Evolutionary conservation across 2,797 vertebrate species (phyloP), one percentile per base, ranked within the genome.

Genomic region (Aselliscus stoliczkanus): DNA sequence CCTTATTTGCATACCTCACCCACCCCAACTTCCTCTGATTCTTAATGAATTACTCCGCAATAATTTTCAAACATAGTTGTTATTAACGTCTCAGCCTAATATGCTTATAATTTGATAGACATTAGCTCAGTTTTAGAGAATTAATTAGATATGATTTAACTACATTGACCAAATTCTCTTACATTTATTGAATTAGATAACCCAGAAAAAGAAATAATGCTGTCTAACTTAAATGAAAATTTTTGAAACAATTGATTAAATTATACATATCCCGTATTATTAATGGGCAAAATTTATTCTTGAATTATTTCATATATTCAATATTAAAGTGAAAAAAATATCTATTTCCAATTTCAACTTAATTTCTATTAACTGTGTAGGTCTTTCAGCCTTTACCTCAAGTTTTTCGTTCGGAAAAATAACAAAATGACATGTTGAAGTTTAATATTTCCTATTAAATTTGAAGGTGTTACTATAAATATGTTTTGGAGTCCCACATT

Each of bases 341-440:
- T 77, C 27, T 89, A 86, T 91, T 25, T 27, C 23, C 31, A 54
- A 62, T 73, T 83, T 73, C 50, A 95, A 91, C n/a, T 72, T 73
- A 88, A 69, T 79, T 91, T 88, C 83, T 85, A 14, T n/a, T 37
- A 95, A 86, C 54, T 81, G 4, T 77, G 20, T 70, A 47, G 29
- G 15, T 60, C 50, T 96, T 92, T 85, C 12, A 54, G 79, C 6
- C 21, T 52, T 50, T 77, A 47, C 12, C 14, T 65, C 42, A 62
- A 25, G 34, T 15, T 81, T 88, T 84, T 93, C 18, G 79, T 69
- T 81, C 84, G 47, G 6, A 87, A 96, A 87, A 95, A 88, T 60
- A 82, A 5, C 37, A 92, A 76, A 92, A 47, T 79, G 11, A 70
- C 15, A 54, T 69, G 7, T 56, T 39, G 17, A 44, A 77, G 8